These are phyloP conservation scores for Melopsittacus undulatus DNA, from an alignment of 2,797 vertebrate species.

Conservation along the genomic window DNA sequence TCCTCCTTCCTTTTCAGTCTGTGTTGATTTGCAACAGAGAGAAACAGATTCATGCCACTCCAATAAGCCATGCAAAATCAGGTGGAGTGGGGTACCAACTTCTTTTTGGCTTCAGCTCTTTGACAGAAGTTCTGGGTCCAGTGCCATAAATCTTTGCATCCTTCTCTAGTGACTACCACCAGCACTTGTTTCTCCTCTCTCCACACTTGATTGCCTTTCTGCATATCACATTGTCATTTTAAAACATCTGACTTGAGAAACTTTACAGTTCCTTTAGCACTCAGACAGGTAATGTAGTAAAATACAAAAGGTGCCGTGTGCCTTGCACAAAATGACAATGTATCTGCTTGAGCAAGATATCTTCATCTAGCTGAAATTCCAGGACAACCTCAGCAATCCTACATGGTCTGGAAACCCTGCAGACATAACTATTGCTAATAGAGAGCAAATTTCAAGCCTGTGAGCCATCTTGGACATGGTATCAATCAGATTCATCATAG, in stretches of 20 bases:
- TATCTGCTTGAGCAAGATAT: not conserved
- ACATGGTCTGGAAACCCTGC: not conserved
- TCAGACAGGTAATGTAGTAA: not conserved
- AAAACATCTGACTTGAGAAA: not conserved
- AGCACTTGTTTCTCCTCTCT: not conserved
- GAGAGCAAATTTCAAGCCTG: not conserved
- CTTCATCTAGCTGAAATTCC: not conserved
- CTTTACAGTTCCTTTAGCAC: not conserved
- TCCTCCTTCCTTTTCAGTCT: not conserved
- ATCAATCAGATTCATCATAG: not conserved
- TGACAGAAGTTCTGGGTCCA: not conserved
- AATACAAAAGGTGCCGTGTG: not conserved
- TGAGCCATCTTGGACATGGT: accelerated
- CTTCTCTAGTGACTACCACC: accelerated
- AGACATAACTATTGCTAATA: not conserved
- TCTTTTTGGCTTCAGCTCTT: not conserved
- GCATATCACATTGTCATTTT: not conserved
- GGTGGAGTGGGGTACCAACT: not conserved
- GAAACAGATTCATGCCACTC: accelerated
- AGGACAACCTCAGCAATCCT: not conserved
- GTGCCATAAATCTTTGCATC: not conserved
- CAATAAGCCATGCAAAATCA: not conserved
- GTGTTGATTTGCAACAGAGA: not conserved
- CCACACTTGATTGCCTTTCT: not conserved
- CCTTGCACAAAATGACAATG: accelerated